Base-by-base conservation (phyloP, 2,888 invertebrate genomes). In the Andrena flavipes region DNA sequence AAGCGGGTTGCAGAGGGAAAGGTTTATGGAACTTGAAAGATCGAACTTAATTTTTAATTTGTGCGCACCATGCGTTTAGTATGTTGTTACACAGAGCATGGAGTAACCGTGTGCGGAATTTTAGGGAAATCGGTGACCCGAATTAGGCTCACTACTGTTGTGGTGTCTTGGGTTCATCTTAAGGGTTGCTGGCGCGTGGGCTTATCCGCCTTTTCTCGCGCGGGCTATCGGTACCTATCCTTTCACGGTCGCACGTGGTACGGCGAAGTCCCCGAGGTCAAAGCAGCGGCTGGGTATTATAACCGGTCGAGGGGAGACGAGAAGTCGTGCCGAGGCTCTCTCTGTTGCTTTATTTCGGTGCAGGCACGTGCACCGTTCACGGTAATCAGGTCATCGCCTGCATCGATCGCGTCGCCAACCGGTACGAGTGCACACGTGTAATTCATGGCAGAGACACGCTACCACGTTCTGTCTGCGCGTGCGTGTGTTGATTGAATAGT, bases 301-400 rank as follows among this genome's bases (percentile, higher is more conserved):
- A 75, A 74, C 60, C 65, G 62, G 51, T 35, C 67, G 65, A 67
- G 69, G 64, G 70, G 75, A 26, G 60, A 60, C 54, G 79, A 72
- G 65, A 68, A 73, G 67, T 67, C 64, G 71, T 67, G 69, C 26
- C 67, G 74, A 49, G 74, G 71, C 59, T 72, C 74, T 76, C 73
- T 76, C 59, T 68, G 79, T 76, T 74, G 81, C 79, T 82, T 88
- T 85, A 88, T 83, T 88, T 82, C 87, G 87, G 83, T 86, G 82
- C 87, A 86, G 86, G 78, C 87, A 88, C 87, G 87, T 88, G 87
- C 77, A 84, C 71, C 73, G 80, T 84, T 80, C 77, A 76, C 73
- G 62, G 87, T 87, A 87, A 87, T 88, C 88, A 81, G 87, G 87
- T 87, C 88, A 87, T 87, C 87, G 87, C 75, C 87, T 87, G 88